phyloP scores from a whole-genome alignment of 2,113 vertebrate genomes.

The Aleadryas rufinucha region DNA sequence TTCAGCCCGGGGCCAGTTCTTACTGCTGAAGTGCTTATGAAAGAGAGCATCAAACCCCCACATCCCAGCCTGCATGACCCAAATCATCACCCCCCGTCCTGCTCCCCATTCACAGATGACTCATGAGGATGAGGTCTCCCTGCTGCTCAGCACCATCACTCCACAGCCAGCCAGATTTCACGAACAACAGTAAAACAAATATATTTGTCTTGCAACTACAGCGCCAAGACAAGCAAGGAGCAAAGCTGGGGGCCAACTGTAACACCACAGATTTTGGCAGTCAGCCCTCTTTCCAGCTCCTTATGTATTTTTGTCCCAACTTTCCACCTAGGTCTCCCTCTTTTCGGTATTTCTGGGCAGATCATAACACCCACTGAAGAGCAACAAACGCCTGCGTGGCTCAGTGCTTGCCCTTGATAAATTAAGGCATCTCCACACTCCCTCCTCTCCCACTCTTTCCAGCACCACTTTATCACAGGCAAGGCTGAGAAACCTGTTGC shows the following conservation, averaged over 20 bases:
- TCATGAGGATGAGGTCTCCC: not conserved
- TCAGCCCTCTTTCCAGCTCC: constrained; percentile 47
- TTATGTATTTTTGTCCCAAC: constrained; percentile 48
- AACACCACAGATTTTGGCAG: constrained; percentile 53
- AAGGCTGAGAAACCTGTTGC: constrained; percentile 28
- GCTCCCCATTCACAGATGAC: not conserved
- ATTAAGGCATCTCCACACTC: not conserved
- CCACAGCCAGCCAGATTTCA: not conserved
- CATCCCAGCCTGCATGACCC: not conserved
- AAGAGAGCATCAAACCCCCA: not conserved
- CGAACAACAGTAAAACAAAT: constrained; percentile 35
- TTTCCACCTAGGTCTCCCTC: constrained; percentile 26
- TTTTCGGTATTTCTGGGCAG: constrained; percentile 12
- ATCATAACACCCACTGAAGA: not conserved
- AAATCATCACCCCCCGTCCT: not conserved
- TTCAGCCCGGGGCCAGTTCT: not conserved
- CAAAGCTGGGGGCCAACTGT: constrained; percentile 56
- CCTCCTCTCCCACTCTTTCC: not conserved
- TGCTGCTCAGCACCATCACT: not conserved
- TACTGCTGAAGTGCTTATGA: not conserved
- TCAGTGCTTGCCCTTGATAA: not conserved
- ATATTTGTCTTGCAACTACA: constrained; percentile 33
- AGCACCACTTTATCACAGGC: not conserved
- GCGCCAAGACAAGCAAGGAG: constrained; percentile 61
- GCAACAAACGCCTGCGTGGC: not conserved